These are phyloP conservation scores for Machimus atricapillus DNA, from an alignment of 2,888 invertebrate species.

Conservation along the genomic window DNA sequence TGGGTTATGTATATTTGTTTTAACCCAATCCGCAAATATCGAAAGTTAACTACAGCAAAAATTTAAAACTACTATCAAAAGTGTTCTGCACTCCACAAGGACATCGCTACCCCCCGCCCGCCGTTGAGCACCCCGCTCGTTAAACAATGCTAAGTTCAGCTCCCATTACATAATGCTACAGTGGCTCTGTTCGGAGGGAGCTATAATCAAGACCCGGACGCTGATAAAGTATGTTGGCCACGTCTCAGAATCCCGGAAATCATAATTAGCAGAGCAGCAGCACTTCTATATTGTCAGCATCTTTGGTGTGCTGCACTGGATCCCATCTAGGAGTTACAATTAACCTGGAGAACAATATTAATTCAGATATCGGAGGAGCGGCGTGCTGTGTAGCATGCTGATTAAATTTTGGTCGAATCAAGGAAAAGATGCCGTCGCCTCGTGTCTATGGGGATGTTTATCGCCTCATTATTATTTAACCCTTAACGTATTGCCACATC, in stretches of 20 bases:
- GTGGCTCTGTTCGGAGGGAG: neutral
- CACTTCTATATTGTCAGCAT: constrained; percentile 32
- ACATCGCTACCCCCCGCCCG: neutral
- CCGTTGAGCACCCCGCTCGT: neutral
- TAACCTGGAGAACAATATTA: constrained; percentile 36
- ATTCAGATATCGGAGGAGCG: constrained; percentile 18
- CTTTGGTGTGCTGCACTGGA: constrained; percentile 27
- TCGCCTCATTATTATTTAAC: neutral
- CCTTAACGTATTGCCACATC: neutral
- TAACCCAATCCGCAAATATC: neutral
- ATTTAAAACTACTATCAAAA: neutral
- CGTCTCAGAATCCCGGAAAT: constrained; percentile 30
- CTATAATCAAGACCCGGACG: neutral
- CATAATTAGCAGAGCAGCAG: constrained; percentile 35
- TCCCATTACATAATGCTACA: neutral
- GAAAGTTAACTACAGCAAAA: neutral
- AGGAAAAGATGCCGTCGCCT: constrained; percentile 10
- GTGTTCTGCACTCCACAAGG: neutral
- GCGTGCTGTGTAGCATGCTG: constrained; percentile 17
- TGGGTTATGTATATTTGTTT: neutral
- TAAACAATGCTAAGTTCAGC: constrained; percentile 9
- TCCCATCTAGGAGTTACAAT: constrained; percentile 20
- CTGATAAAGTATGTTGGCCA: constrained; percentile 21
- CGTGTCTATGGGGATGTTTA: neutral
- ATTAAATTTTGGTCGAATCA: constrained; percentile 10